These are phyloP conservation scores for Arrhamphus sclerolepis DNA, from an alignment of 2,797 vertebrate genomes.

Conservation along the genomic window DNA sequence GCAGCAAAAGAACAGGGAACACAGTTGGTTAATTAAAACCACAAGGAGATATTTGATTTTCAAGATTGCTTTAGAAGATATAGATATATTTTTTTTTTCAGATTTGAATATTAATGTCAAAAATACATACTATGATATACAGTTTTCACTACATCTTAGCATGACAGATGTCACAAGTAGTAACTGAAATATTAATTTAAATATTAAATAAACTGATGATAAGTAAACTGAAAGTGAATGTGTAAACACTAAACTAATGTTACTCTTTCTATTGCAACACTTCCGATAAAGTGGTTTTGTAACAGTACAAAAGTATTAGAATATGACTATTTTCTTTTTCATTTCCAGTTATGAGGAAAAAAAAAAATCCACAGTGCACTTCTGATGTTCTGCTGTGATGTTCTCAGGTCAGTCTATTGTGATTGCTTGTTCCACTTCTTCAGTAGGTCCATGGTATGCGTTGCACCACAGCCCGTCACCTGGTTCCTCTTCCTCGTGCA, in stretches of 20 bases:
- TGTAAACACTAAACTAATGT: slow-evolving; percentile 99
- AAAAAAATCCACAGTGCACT: slow-evolving; percentile 87
- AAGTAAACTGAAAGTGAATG: slow-evolving; percentile 87
- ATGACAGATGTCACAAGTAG: slow-evolving; percentile 96
- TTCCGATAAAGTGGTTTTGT: slow-evolving; percentile 96
- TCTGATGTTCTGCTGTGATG: slow-evolving; percentile 77
- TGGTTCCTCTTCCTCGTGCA: slow-evolving; percentile 25
- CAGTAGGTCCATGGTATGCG: slow-evolving; percentile 84
- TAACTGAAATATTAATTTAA: slow-evolving; percentile 98
- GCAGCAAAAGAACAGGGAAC: slow-evolving; percentile 5
- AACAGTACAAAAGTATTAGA: slow-evolving; percentile 94
- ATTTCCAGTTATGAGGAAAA: slow-evolving; percentile 92
- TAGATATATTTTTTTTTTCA: slow-evolving; percentile 86
- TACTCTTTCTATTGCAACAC: slow-evolving; percentile 96
- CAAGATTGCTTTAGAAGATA: slow-evolving; percentile 88
- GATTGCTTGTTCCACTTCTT: slow-evolving; percentile 67
- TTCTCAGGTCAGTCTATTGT: slow-evolving; percentile 57
- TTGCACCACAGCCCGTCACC: slow-evolving; percentile 35
- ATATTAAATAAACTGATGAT: slow-evolving; percentile 98
- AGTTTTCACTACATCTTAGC: slow-evolving; percentile 97
- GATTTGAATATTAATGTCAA: slow-evolving; percentile 99
- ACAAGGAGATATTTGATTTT: slow-evolving; percentile 61
- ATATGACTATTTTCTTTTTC: slow-evolving; percentile 82
- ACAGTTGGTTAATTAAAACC: not conserved
- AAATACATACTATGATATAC: slow-evolving; percentile 99